Conservation (phyloP, 2,797 vertebrate species). For the Pseudocheirus occidentalis region DNA sequence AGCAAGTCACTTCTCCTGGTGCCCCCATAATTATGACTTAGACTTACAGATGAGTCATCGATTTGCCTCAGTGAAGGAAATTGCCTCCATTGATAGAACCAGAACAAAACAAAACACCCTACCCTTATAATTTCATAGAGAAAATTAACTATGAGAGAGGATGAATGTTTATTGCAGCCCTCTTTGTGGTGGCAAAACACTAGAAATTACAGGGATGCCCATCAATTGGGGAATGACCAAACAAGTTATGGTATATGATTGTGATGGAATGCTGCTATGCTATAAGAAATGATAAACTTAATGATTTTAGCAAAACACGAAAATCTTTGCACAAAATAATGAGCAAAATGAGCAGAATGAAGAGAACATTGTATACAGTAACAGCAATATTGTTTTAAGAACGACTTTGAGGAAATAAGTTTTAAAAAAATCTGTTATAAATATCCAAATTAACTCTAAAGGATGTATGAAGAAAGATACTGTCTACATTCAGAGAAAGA, state of each 20-base stretch:
- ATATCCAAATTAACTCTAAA: background rate
- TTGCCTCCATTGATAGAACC: background rate
- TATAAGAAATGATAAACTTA: background rate
- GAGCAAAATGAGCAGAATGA: background rate
- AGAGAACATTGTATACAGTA: background rate
- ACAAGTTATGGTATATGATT: background rate
- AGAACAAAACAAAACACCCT: background rate
- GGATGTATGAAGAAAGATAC: background rate
- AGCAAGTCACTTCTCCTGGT: background rate
- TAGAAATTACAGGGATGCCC: background rate
- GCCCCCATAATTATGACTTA: background rate
- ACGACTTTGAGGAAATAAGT: background rate
- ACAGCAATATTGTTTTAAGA: background rate
- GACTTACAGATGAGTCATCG: background rate
- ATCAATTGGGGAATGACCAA: background rate
- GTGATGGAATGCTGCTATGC: background rate
- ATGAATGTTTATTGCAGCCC: background rate
- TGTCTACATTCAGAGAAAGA: background rate
- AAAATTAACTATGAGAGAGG: background rate
- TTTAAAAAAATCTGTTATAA: background rate
- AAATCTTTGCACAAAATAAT: background rate
- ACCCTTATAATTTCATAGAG: background rate
- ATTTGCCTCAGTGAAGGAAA: background rate
- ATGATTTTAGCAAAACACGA: background rate
- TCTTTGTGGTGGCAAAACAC: background rate